phyloP scores from a whole-genome alignment of 2,888 invertebrate species.

The Athalia circularis region DNA sequence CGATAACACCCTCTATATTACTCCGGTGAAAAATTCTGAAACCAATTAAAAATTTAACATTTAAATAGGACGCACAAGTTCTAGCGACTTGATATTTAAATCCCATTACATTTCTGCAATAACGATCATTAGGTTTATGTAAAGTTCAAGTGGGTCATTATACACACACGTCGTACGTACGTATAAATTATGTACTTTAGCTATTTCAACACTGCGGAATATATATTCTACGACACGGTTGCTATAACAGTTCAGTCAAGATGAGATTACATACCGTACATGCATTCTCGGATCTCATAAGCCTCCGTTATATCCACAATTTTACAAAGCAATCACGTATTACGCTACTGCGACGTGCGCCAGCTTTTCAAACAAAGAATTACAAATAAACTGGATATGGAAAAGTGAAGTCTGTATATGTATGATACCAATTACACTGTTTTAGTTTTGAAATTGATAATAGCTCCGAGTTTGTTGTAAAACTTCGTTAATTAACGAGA shows the following conservation, averaged over 20 bases:
- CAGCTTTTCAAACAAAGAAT: not conserved
- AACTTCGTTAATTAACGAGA: not conserved
- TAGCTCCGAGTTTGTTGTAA: too few species aligned
- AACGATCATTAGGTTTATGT: too few species aligned
- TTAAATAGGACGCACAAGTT: too few species aligned
- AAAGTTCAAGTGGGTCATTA: not conserved
- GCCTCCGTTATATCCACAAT: slow-evolving; percentile 14
- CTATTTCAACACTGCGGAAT: not conserved
- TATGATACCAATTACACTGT: not conserved
- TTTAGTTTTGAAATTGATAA: not conserved
- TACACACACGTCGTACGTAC: too few species aligned
- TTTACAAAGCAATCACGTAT: slow-evolving; percentile 35
- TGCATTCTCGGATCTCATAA: slow-evolving; percentile 9
- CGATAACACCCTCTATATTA: too few species aligned
- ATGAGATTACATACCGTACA: slow-evolving; percentile 11
- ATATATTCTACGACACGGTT: slow-evolving; percentile 25
- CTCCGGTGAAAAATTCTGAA: too few species aligned
- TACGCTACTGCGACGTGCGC: not conserved
- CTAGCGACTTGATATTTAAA: too few species aligned
- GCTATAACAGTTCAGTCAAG: slow-evolving; percentile 8
- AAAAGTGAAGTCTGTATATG: not conserved
- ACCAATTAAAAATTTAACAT: too few species aligned
- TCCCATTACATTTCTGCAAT: too few species aligned
- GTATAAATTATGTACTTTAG: not conserved
- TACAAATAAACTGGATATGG: too few species aligned